phyloP scores from a whole-genome alignment of 2,888 invertebrate species.

The Eupithecia tripunctaria region DNA sequence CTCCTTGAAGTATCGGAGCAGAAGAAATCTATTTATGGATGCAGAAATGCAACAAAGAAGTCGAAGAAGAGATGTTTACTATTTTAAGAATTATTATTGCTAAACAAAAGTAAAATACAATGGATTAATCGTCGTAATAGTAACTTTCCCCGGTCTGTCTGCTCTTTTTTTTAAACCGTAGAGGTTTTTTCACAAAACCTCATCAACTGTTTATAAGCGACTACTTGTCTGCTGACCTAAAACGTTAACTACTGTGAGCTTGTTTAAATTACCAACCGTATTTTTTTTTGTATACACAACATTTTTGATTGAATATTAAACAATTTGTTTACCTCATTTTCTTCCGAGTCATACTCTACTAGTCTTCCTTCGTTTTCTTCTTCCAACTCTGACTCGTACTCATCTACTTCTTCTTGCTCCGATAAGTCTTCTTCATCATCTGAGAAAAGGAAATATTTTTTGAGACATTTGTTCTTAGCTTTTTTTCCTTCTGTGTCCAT shows the following conservation, averaged over 20 bases:
- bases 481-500: neutral
- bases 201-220: too few species aligned
- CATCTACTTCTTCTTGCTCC: constrained; percentile 65
- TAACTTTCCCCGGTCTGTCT: too few species aligned
- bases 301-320: neutral
- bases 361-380: constrained; percentile 68
- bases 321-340: constrained; percentile 86
- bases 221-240: too few species aligned
- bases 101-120: neutral
- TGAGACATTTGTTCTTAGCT: neutral
- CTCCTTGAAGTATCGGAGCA: too few species aligned
- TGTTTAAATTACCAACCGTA: neutral
- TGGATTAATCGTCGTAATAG: neutral
- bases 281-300: neutral
- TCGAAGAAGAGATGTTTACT: neutral
- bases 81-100: neutral
- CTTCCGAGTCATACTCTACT: constrained; percentile 93
- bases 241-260: neutral
- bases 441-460: constrained; percentile 34
- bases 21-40: too few species aligned
- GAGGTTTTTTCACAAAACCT: too few species aligned
- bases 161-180: too few species aligned
- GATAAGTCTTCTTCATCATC: constrained; percentile 68
- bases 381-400: constrained; percentile 63
- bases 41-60: too few species aligned